These are phyloP conservation scores for Dendroctonus valens DNA, from an alignment of 1,140 invertebrate species.

Conservation along the genomic window DNA sequence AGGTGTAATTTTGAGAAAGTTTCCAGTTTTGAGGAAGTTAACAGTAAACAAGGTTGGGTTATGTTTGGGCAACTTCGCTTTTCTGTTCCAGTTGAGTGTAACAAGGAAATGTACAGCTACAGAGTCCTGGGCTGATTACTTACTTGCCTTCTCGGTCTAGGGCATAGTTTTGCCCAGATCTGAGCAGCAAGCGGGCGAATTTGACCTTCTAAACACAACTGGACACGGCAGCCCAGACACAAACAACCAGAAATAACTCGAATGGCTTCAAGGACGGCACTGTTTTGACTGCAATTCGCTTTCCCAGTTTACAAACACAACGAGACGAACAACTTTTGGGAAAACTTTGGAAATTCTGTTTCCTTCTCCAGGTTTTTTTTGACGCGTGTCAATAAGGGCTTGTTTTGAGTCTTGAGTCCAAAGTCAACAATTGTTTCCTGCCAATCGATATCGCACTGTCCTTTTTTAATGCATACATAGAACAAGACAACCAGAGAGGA, in stretches of 20 bases:
- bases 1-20: no score
- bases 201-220: neutral
- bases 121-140: neutral
- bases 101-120: neutral
- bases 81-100: neutral
- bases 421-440: neutral
- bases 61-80: no score
- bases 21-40: no score
- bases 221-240: neutral
- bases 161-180: conserved; percentile 2
- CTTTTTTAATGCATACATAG: no score
- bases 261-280: conserved; percentile 10
- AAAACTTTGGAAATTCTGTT: neutral
- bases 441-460: no score
- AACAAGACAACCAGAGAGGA: no score
- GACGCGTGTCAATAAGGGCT: conserved; percentile 19
- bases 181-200: neutral
- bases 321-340: neutral
- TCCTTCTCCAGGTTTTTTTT: conserved; percentile 1
- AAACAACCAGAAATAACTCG: conserved; percentile 14
- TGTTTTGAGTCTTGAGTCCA: neutral
- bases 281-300: conserved; percentile 10
- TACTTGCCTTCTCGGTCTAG: neutral
- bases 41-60: no score
- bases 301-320: neutral